Base-by-base conservation (phyloP, 1,140 invertebrate species). In the Heliconius himera region DNA sequence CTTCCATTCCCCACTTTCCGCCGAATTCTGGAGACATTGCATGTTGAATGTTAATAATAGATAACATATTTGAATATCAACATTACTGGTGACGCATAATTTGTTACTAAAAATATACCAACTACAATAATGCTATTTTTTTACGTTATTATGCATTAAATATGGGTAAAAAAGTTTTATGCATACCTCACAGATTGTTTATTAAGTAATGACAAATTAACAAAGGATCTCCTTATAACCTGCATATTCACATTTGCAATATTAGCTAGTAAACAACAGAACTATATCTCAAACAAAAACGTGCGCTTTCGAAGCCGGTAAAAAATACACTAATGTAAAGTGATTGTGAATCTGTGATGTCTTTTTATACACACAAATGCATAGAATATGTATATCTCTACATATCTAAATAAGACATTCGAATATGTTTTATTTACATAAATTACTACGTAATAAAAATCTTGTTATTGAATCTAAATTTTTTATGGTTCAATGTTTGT, bases 181-280 rank as follows among this genome's bases (percentile, higher is more conserved):
- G 1, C 66, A 70, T 70, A 77, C 75, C 75, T 77, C n/a, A 36
- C 33, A 70, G 29, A 71, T 33, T 33, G 56, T n/a, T 77, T 77
- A 70, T 77, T 70, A 20, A 77, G n/a, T 3, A 77, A 36, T 38
- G 33, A 18, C 22, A 70, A 49, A 77, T 33, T 70, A 36, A 71
- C n/a, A 18, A 38, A 5, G 6, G 75, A 33, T 71, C 38, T 77
- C 29, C 60, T 60, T 51, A 71, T n/a, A 3, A 16, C 20, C n/a
- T 77, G 75, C 75, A 77, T 77, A 20, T 70, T 71, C 18, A n/a
- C 60, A 66, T 66, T 66, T 66, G 11, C 9, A 29, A 66, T 11
- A 66, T 66, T 9, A n/a, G 20, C 54, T 56, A 18, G 20, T n/a
- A 56, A 56, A n/a, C 54, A 22, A n/a, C 8, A 56, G n/a, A 56